These are phyloP conservation scores for Calyptomena viridis DNA, from an alignment of 2,113 vertebrate genomes.

Conservation along the genomic window DNA sequence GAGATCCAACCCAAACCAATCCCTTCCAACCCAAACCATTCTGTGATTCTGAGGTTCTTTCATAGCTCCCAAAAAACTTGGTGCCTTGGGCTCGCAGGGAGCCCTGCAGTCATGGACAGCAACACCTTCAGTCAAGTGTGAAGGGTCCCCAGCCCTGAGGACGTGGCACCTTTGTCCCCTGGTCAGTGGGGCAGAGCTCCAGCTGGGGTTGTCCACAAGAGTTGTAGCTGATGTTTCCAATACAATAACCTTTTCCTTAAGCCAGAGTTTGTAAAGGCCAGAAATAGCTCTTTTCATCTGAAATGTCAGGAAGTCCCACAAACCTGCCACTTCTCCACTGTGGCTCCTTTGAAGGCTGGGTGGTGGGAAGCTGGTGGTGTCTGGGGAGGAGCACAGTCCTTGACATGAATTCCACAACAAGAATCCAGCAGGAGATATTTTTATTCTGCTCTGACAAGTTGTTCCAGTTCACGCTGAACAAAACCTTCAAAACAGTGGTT, in stretches of 20 bases:
- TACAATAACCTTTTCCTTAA: not conserved
- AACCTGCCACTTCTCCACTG: not conserved
- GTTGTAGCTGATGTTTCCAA: not conserved
- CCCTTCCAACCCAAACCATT: not conserved
- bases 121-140: too few relatives aligned
- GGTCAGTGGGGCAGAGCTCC: accelerated
- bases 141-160: not conserved
- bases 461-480: not conserved
- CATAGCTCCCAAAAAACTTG: not conserved
- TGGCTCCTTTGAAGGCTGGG: not conserved
- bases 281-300: not conserved
- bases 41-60: not conserved
- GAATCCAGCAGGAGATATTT: not conserved
- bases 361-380: not conserved
- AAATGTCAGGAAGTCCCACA: not conserved
- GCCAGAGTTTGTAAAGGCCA: not conserved
- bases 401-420: not conserved
- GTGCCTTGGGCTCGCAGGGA: not conserved
- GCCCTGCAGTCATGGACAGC: not conserved
- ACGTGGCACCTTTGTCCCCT: not conserved
- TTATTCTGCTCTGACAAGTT: not conserved
- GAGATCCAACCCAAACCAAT: too few relatives aligned
- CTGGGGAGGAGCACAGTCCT: not conserved
- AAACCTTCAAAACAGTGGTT: not conserved
- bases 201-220: accelerated